phyloP scores from a whole-genome alignment of 2,888 invertebrate genomes.

The Heliconius charithonia region DNA sequence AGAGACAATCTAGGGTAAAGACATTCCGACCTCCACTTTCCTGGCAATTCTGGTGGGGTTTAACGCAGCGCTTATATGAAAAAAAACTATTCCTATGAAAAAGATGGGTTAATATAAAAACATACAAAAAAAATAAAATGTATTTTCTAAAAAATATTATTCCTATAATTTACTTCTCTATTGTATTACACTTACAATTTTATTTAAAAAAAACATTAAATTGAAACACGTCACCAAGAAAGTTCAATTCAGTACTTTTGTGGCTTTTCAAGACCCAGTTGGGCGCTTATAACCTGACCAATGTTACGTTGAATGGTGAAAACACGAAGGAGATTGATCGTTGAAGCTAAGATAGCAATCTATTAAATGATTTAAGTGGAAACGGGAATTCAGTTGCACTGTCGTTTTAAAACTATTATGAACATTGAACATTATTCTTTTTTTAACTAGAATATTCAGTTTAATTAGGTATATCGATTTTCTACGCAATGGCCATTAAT shows the following conservation, averaged over 20 bases:
- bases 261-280: background rate
- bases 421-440: too few species aligned
- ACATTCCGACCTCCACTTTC: too few species aligned
- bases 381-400: background rate
- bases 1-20: too few species aligned
- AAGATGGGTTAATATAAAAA: too few species aligned
- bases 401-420: background rate
- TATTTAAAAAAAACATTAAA: background rate
- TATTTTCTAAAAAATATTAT: too few species aligned
- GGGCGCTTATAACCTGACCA: slow-evolving; percentile 12
- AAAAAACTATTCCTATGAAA: too few species aligned
- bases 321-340: slow-evolving; percentile 30
- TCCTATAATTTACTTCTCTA: too few species aligned
- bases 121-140: too few species aligned
- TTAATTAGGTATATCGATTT: background rate
- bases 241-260: slow-evolving; percentile 3
- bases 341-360: slow-evolving; percentile 21
- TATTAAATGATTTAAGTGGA: slow-evolving; percentile 3
- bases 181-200: background rate
- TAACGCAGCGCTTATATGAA: too few species aligned
- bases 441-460: background rate
- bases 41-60: too few species aligned
- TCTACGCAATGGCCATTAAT: too few species aligned
- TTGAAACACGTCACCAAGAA: background rate
- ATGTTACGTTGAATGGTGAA: slow-evolving; percentile 13